Evolutionary conservation across 2,888 invertebrate genomes (phyloP), one percentile per base, ranked within the genome.

Genomic region (Oegoconia quadripuncta): DNA sequence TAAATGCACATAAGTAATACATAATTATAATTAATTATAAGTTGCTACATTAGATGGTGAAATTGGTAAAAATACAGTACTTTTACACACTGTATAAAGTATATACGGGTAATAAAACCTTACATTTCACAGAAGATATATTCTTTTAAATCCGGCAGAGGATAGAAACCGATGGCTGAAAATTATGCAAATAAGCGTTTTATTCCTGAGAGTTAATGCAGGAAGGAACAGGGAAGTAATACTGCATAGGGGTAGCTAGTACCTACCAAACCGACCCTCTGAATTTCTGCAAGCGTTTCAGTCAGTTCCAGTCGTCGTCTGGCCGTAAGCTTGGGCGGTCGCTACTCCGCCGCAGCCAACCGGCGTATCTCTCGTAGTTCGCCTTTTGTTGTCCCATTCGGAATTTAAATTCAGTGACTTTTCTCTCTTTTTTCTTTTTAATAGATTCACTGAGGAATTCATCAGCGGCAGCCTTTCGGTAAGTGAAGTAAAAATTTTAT

Each of bases 121-220:
- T n/a, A n/a, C n/a, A n/a, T n/a, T n/a, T n/a, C n/a, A n/a, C n/a
- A n/a, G n/a, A n/a, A n/a, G n/a, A n/a, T n/a, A n/a, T n/a, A n/a
- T n/a, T n/a, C n/a, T n/a, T n/a, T n/a, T n/a, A n/a, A n/a, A n/a
- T n/a, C n/a, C n/a, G n/a, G n/a, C n/a, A n/a, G n/a, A n/a, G n/a
- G n/a, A n/a, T n/a, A n/a, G n/a, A n/a, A n/a, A n/a, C n/a, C n/a
- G n/a, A n/a, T n/a, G n/a, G n/a, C n/a, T 3, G n/a, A 23, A 62
- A 63, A 71, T 69, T 68, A 65, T 48, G 61, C 46, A 51, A 65
- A 66, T 60, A 55, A 46, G 46, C 54, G 50, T 68, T 56, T 64
- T 64, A 63, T 48, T 58, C 41, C 45, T n/a, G n/a, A n/a, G n/a
- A n/a, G n/a, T n/a, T n/a, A n/a, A n/a, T n/a, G n/a, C 37, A 42